phyloP scores from a whole-genome alignment of 1,140 invertebrate species.

The Heliothis subflexa region DNA sequence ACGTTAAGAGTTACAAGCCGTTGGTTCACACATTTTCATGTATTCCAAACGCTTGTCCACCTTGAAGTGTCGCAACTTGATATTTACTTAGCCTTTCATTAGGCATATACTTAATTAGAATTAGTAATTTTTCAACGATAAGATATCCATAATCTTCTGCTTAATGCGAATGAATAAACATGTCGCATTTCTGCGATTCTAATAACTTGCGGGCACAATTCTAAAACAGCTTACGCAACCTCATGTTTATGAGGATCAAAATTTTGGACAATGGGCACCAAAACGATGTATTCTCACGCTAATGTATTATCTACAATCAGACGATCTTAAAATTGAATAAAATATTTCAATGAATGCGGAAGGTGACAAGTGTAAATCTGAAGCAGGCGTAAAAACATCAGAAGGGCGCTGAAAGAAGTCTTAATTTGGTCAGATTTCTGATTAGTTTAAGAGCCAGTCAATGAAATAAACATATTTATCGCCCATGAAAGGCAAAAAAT shows the following conservation, averaged over 20 bases:
- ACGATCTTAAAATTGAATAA: constrained; percentile 15
- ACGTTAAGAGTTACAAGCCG: constrained; percentile 34
- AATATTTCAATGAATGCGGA: not conserved
- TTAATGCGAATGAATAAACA: not conserved
- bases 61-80: constrained; percentile 45
- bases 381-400: not conserved
- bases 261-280: constrained; percentile 14
- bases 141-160: not conserved
- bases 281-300: constrained; percentile 23
- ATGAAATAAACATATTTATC: no score
- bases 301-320: constrained; percentile 17
- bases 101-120: constrained; percentile 9
- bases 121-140: constrained; percentile 17
- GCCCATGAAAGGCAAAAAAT: not conserved
- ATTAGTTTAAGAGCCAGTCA: no score
- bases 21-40: constrained; percentile 47
- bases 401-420: not conserved
- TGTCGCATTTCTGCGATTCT: not conserved
- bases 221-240: not conserved
- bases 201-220: not conserved
- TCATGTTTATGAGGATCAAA: not conserved
- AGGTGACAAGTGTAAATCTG: not conserved
- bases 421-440: no score
- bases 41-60: constrained; percentile 45
- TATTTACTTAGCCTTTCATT: constrained; percentile 50